A percentile compares a stretch with the other conserved stretches of the same genome.
Evolutionary conservation across 2,113 vertebrate genomes (phyloP).

Genomic region (Microcebus jonahi): DNA sequence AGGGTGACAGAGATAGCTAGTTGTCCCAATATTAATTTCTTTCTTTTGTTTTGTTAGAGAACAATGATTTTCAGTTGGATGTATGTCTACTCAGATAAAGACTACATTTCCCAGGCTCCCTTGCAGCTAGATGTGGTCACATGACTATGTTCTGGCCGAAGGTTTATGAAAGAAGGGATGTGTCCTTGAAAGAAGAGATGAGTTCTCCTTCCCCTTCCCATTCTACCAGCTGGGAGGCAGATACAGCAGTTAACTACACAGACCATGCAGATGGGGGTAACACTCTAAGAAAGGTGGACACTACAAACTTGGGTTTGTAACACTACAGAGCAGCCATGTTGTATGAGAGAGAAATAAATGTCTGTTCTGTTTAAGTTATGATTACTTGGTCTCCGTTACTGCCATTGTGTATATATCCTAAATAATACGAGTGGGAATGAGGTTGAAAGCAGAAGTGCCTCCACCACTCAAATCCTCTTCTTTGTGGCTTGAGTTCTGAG

Average conservation of each 20-base stretch:
- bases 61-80: background rate
- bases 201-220: background rate
- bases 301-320: background rate
- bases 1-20: background rate
- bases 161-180: background rate
- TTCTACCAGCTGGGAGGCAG: background rate
- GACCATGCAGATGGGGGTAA: background rate
- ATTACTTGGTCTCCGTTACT: background rate
- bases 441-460: background rate
- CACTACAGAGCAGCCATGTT: background rate
- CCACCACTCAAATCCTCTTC: background rate
- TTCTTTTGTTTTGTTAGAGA: background rate
- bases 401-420: background rate
- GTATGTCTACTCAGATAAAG: background rate
- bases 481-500: background rate
- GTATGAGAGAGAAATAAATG: background rate
- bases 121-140: background rate
- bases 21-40: background rate
- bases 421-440: background rate
- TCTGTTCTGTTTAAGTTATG: slow-evolving; percentile 2
- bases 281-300: background rate
- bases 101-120: background rate
- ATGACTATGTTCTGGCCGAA: background rate
- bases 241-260: background rate
- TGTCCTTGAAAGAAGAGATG: background rate